These are phyloP conservation scores for Agelas oroides DNA, from an alignment of 37 sponge, comb jelly and placozoan genomes.

Conservation along the genomic window DNA sequence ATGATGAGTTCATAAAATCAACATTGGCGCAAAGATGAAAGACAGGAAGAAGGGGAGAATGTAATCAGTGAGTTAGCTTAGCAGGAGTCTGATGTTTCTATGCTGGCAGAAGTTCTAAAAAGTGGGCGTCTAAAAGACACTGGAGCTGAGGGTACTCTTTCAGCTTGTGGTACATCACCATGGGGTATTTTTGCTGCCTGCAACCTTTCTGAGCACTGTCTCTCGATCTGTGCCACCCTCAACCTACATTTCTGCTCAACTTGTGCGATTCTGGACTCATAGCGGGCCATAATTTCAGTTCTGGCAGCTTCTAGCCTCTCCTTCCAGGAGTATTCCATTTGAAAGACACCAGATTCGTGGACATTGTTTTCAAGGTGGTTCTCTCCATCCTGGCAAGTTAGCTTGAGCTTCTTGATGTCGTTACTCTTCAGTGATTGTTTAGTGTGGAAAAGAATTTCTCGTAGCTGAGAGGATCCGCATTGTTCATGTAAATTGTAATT, in stretches of 20 bases:
- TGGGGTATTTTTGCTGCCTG: not conserved
- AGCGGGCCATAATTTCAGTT: constrained; percentile 61
- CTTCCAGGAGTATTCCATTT: constrained; percentile 57
- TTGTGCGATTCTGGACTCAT: constrained; percentile 65
- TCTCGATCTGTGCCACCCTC: constrained; percentile 50
- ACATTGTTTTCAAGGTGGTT: constrained; percentile 66
- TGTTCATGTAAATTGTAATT: constrained; percentile 50
- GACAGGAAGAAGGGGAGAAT: not conserved
- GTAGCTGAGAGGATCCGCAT: constrained; percentile 52
- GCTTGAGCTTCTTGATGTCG: constrained; percentile 47
- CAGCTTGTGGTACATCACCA: not conserved
- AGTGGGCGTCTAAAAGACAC: not conserved
- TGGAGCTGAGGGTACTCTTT: not conserved
- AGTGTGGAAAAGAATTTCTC: constrained; percentile 57
- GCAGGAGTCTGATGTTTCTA: not conserved
- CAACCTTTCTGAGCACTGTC: constrained; percentile 44
- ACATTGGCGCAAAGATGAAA: no score
- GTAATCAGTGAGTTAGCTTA: not conserved
- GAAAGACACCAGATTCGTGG: constrained; percentile 34
- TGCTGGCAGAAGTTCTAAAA: not conserved
- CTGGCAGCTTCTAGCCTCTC: constrained; percentile 61
- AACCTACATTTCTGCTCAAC: constrained; percentile 48
- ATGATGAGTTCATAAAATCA: no score
- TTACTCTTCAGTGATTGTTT: constrained; percentile 36
- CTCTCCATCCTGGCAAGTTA: constrained; percentile 40